Evolutionary conservation across 2,113 vertebrate species (phyloP).

Genomic region (Stictonetta naevosa): DNA sequence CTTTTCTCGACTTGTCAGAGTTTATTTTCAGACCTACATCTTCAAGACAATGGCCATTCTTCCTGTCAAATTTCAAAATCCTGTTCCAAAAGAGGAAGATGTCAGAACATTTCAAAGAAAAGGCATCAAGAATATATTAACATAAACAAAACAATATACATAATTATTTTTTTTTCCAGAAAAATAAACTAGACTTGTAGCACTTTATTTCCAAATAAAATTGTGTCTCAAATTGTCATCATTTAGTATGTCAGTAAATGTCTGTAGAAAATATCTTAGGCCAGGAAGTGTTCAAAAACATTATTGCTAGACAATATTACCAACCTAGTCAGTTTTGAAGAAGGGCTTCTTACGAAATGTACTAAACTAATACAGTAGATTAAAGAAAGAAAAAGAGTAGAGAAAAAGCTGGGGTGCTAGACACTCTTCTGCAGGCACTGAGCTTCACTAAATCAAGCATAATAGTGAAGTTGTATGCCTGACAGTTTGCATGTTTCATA

Average conservation of each 20-base stretch:
- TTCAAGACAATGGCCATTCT: not conserved
- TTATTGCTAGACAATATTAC: not conserved
- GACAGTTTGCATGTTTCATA: conserved; percentile 62
- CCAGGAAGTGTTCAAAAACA: not conserved
- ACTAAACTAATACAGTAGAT: not conserved
- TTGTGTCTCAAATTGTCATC: not conserved
- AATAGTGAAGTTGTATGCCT: conserved; percentile 40
- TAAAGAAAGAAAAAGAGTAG: no score
- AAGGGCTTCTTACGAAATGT: not conserved
- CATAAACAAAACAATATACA: not conserved
- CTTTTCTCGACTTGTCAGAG: not conserved
- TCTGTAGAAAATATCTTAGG: not conserved
- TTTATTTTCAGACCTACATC: not conserved
- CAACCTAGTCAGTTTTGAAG: not conserved
- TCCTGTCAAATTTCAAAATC: not conserved
- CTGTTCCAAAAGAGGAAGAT: not conserved
- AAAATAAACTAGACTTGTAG: not conserved
- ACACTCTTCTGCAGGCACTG: conserved; percentile 19
- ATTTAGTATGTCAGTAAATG: not conserved
- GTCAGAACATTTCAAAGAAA: not conserved
- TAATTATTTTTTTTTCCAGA: not conserved
- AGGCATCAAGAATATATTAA: not conserved
- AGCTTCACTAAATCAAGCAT: conserved; percentile 57
- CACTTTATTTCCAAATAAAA: not conserved
- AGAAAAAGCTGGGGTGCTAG: not conserved